These are phyloP conservation scores for Watsonalla binaria DNA, from an alignment of 2,888 invertebrate genomes.

Conservation along the genomic window DNA sequence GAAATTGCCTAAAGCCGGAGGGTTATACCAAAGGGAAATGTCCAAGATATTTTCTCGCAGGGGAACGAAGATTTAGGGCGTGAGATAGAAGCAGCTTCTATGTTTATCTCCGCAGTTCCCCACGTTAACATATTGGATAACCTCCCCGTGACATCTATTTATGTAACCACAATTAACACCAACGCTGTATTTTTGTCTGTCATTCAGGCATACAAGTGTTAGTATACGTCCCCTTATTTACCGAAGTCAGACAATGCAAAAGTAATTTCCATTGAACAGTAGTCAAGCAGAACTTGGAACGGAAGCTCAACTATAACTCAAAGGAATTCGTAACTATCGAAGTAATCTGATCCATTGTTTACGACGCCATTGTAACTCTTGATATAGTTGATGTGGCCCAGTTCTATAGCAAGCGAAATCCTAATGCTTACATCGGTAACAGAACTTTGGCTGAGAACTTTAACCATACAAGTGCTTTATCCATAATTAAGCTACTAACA, in stretches of 20 bases:
- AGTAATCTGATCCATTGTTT: constrained; percentile 56
- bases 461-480: background rate
- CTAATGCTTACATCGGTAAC: constrained; percentile 5
- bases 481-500: too few relatives aligned
- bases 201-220: background rate
- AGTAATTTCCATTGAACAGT: constrained; percentile 4
- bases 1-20: constrained; percentile 42
- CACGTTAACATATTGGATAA: constrained; percentile 35
- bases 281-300: constrained; percentile 13
- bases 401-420: constrained; percentile 24
- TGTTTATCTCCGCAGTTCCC: constrained; percentile 36
- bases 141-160: constrained; percentile 9
- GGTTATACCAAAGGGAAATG: constrained; percentile 36
- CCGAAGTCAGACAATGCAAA: background rate
- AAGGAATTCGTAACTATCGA: constrained; percentile 35
- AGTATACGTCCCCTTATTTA: background rate
- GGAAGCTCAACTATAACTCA: constrained; percentile 29
- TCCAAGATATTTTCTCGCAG: constrained; percentile 44
- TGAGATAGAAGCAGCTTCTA: constrained; percentile 35
- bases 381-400: constrained; percentile 36
- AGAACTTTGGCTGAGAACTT: constrained; percentile 3
- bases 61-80: constrained; percentile 50
- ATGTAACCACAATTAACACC: constrained; percentile 13
- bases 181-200: background rate
- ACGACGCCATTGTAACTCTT: constrained; percentile 42